Conservation (phyloP, 2,888 invertebrate genomes). For the Crepidodera aurea region DNA sequence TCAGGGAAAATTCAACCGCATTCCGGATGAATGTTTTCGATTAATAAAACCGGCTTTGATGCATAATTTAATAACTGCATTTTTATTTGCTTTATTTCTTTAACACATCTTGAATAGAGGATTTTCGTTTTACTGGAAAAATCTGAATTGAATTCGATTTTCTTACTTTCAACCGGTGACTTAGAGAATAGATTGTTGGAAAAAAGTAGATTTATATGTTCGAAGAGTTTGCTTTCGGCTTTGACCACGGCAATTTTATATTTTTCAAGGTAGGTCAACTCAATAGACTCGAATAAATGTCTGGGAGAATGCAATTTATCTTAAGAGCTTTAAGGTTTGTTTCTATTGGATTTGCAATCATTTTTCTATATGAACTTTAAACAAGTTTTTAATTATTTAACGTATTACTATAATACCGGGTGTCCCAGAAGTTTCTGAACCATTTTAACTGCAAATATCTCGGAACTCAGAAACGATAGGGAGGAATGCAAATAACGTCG, state of each 20-base stretch:
- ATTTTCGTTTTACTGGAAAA: slow-evolving; percentile 17
- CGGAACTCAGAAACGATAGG: too few relatives aligned
- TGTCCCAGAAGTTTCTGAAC: too few relatives aligned
- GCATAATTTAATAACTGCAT: slow-evolving; percentile 7
- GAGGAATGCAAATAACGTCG: too few relatives aligned
- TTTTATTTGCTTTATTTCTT: slow-evolving; percentile 9
- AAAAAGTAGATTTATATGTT: slow-evolving; percentile 22
- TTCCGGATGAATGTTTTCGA: background rate
- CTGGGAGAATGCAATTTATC: slow-evolving; percentile 21
- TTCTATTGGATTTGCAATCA: too few relatives aligned
- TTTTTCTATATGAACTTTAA: too few relatives aligned
- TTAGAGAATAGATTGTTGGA: slow-evolving; percentile 16
- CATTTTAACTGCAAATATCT: too few relatives aligned
- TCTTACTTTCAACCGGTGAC: slow-evolving; percentile 7
- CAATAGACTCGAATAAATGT: slow-evolving; percentile 20
- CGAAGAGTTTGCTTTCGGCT: slow-evolving; percentile 15
- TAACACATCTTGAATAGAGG: slow-evolving; percentile 21
- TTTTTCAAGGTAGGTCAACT: slow-evolving; percentile 16
- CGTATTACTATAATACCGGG: too few relatives aligned
- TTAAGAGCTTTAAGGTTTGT: slow-evolving; percentile 1
- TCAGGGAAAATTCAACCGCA: background rate
- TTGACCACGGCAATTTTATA: slow-evolving; percentile 23
- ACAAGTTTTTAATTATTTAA: too few relatives aligned
- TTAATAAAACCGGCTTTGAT: background rate
- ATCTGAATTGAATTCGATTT: slow-evolving; percentile 29